Conservation (phyloP, 2,888 invertebrate species). For the Elgonia sp. region DNA sequence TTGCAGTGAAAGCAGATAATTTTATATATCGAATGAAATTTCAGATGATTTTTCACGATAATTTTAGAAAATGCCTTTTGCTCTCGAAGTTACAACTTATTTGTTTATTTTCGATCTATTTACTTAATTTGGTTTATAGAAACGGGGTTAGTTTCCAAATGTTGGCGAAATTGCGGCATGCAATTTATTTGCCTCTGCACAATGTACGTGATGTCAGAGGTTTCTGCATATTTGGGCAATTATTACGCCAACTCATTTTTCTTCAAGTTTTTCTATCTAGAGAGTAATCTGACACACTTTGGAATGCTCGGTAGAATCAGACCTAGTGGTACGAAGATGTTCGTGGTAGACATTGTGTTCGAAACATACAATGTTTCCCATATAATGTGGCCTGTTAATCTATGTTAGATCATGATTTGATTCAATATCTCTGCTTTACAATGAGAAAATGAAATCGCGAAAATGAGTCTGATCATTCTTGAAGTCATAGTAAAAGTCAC, state of each 20-base stretch:
- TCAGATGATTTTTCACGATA: no score
- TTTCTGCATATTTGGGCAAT: constrained; percentile 22
- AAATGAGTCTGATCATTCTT: constrained; percentile 4
- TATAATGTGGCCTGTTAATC: constrained; percentile 7
- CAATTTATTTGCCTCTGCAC: neutral
- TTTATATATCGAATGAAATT: no score
- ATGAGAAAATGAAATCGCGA: constrained; percentile 5
- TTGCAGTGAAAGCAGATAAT: no score
- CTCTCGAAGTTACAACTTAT: no score
- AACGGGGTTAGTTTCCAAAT: no score
- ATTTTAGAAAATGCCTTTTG: no score
- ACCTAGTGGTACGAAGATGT: constrained; percentile 23
- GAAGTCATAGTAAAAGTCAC: neutral
- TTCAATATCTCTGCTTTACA: neutral
- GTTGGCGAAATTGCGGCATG: no score
- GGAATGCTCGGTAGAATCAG: constrained; percentile 2
- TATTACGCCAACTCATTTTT: constrained; percentile 7
- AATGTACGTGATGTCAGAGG: neutral
- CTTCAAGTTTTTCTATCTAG: constrained; percentile 15
- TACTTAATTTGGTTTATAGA: no score
- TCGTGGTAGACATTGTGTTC: constrained; percentile 17
- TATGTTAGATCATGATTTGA: constrained; percentile 13
- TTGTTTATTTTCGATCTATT: constrained; percentile 8
- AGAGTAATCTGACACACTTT: constrained; percentile 34
- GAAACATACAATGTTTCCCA: constrained; percentile 11